Percentiles rank a stretch among this genome's conserved stretches.
Conservation (phyloP, 2,888 invertebrate species). For the Rhagonycha fulva region DNA sequence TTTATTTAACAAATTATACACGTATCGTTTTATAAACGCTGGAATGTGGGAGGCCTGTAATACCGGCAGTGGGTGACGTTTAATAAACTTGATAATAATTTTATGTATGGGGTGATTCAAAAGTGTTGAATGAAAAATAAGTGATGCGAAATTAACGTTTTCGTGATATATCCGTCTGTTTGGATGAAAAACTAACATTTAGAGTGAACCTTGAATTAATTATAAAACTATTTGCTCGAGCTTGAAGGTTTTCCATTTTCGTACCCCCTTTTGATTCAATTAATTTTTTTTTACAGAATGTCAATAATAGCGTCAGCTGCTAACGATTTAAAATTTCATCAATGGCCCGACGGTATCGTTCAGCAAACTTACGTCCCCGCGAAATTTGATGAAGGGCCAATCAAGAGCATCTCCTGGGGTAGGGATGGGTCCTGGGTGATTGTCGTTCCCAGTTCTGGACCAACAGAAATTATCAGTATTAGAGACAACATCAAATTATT, state of each 20-base stretch:
- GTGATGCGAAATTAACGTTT: background rate
- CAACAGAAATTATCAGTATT: conserved; percentile 49
- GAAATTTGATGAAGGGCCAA: conserved; percentile 41
- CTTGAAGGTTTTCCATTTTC: background rate
- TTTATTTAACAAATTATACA: background rate
- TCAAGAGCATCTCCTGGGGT: conserved; percentile 51
- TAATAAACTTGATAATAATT: background rate
- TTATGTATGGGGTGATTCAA: background rate
- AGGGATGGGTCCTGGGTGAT: conserved; percentile 52
- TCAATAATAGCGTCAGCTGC: conserved; percentile 59
- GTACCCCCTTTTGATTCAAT: background rate
- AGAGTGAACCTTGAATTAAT: background rate
- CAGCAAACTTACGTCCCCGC: conserved; percentile 57
- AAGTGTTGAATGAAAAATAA: background rate
- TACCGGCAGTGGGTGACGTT: background rate
- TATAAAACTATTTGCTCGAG: background rate
- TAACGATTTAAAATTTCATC: conserved; percentile 61
- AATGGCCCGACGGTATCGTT: conserved; percentile 60
- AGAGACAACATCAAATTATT: conserved; percentile 47
- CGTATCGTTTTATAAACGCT: background rate
- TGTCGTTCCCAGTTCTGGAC: conserved; percentile 47
- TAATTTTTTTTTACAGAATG: conserved; percentile 15
- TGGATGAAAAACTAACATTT: background rate
- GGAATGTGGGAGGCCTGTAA: background rate
- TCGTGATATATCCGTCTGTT: background rate